Percentiles rank a stretch among this genome's conserved stretches.
These are phyloP conservation scores for Hypercompe scribonia DNA, from an alignment of 2,888 invertebrate genomes.

Conservation along the genomic window DNA sequence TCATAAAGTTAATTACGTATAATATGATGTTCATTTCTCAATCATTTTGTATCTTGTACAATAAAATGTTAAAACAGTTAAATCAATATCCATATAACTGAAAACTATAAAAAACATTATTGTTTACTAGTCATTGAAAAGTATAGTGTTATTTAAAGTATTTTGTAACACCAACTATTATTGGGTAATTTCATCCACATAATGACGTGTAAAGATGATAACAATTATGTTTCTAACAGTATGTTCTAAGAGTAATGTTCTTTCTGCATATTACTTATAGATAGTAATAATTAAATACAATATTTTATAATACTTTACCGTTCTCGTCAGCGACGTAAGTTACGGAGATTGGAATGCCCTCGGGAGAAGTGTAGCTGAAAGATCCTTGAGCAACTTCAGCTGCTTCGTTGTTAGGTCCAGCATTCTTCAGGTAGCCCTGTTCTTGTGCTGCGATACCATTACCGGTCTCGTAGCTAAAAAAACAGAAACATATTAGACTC, in stretches of 20 bases:
- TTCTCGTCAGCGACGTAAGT: slow-evolving; percentile 91
- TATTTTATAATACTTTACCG: slow-evolving; percentile 70
- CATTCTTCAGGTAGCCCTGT: slow-evolving; percentile 90
- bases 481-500: slow-evolving; percentile 53
- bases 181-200: slow-evolving; percentile 1
- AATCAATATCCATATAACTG: slow-evolving; percentile 19
- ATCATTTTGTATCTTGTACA: background rate
- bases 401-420: slow-evolving; percentile 88
- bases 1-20: background rate
- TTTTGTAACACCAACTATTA: slow-evolving; percentile 13
- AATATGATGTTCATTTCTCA: background rate
- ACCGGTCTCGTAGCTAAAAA: slow-evolving; percentile 89
- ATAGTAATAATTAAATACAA: background rate
- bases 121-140: slow-evolving; percentile 17
- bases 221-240: background rate
- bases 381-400: slow-evolving; percentile 90
- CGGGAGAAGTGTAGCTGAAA: slow-evolving; percentile 90
- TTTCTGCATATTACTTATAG: too few relatives aligned
- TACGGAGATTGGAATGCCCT: slow-evolving; percentile 88
- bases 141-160: slow-evolving; percentile 20
- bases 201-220: background rate
- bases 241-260: too few relatives aligned
- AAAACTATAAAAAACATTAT: slow-evolving; percentile 10
- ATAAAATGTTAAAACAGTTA: slow-evolving; percentile 6
- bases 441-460: slow-evolving; percentile 91